Evolutionary conservation across 2,888 invertebrate species (phyloP), one percentile per base, ranked within the genome.

Genomic region (Eucriotettix oculatus): DNA sequence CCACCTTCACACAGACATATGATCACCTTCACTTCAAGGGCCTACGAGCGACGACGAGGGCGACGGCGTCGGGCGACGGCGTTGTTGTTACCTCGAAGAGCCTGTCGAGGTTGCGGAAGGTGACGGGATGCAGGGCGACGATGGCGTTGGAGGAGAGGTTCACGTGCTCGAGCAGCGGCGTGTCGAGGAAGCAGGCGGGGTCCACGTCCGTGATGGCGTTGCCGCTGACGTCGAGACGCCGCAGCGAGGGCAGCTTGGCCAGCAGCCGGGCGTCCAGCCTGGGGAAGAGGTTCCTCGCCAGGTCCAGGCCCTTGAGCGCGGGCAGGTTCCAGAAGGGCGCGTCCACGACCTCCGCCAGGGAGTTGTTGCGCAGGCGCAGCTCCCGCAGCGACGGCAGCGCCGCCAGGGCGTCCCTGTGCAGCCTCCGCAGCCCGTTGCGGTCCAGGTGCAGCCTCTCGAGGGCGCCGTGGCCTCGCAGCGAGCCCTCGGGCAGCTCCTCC

Each of bases 271-370:
- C 82, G 68, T 87, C 86, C 16, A 92, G 71, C 17, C 81, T 79
- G 62, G 82, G 79, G 66, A 89, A 85, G 64, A 81, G 83, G 69
- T 92, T 92, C 61, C 79, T 78, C 0, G 90, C 85, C 48, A 92
- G 74, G 74, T 92, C 91, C 60, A 93, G 73, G 1, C 91, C 91
- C 73, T 90, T 91, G 7, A 91, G 74, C 10, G 85, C 84, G 0
- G 90, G 90, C 54, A 91, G 75, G 74, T 90, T 87, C 90, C 90
- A 91, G 68, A 87, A 84, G 0, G 90, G 90, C 57, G 83, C 80
- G 64, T 85, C 84, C 55, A 85, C 75, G 58, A 83, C 76, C 69
- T 87, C 86, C 1, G 82, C 80, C 42, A 94, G 73, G 2, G 90
- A 90, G 70, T 94, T 94, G 68, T 92, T 91, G 65, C 83, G 81